Base-by-base conservation (phyloP, 1,140 invertebrate genomes). In the Coelopa frigida region DNA sequence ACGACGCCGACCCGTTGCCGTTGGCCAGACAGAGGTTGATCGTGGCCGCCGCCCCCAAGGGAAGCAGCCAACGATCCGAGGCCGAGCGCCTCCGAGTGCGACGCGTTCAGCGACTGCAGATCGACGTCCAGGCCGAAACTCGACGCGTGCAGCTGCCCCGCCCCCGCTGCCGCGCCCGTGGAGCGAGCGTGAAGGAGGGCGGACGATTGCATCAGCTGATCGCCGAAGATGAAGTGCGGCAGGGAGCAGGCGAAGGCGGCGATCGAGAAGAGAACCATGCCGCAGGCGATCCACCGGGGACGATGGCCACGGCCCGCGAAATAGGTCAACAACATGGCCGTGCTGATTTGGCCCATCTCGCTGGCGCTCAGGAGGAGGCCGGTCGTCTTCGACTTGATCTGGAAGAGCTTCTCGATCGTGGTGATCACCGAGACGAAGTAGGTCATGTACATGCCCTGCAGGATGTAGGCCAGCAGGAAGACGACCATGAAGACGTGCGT, bases 401-500 rank as follows among this genome's bases (percentile, higher is more conserved):
- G 88, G 68, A 94, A 97, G 24, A 96, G 75, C 73, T 96, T 96
- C 71, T 98, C 94, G 29, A 98, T 89, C 7, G 93, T 97, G 21
- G 94, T 97, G 59, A 97, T 92, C 44, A 94, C 90, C 59, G 89
- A 93, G 23, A 94, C 93, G 67, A 97, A 92, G 70, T 97, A 98
- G 17, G 90, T 94, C 70, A 88, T 88, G 67, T 89, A 94, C 85
- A 94, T 93, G 23, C 91, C 91, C 71, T 93, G 89, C 10, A 94
- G 74, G 1, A 94, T 87, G 80, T 87, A 90, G 14, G 87, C 87
- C 45, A 89, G 75, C 56, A 90, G 87, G 70, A 94, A 94, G 7
- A 87, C 84, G 44, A 85, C 77, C 68, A 94, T 79, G 68, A 94
- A 94, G 18, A 85, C 78, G 58, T 92, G 83, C 53, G 91, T 93